Evolutionary conservation across 2,113 vertebrate species (phyloP).

Genomic region (Macaca nemestrina): DNA sequence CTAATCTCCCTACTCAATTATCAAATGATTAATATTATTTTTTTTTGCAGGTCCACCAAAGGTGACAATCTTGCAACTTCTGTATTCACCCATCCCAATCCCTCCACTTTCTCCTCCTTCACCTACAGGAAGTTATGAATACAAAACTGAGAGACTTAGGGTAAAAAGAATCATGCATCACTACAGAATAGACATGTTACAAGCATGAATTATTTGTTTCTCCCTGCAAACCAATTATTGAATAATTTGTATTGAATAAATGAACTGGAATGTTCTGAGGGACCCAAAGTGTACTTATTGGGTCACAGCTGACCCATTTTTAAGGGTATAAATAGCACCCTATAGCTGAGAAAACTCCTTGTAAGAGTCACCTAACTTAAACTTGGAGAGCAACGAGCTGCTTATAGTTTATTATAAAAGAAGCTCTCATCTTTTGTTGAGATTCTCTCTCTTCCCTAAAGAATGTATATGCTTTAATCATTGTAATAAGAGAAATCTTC

Average conservation of each 20-base stretch:
- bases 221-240: not conserved
- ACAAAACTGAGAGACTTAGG: not conserved
- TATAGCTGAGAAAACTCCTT: not conserved
- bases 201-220: not conserved
- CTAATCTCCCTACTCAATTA: not conserved
- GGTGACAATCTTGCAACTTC: not conserved
- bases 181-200: not conserved
- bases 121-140: not conserved
- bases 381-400: not conserved
- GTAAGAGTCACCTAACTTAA: not conserved
- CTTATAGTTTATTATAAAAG: not conserved
- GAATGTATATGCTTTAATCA: not conserved
- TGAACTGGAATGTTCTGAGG: not conserved
- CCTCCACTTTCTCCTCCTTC: not conserved
- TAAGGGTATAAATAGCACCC: not conserved
- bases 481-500: not conserved
- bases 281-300: not conserved
- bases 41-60: not conserved
- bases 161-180: not conserved
- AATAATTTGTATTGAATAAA: not conserved
- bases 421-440: not conserved
- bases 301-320: not conserved
- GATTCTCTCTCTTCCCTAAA: not conserved
- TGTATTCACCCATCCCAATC: not conserved
- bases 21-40: not conserved